Percentiles rank a stretch among this genome's conserved stretches.
Evolutionary conservation across 1,140 invertebrate genomes (phyloP).

Genomic region (Ericerus pela): DNA sequence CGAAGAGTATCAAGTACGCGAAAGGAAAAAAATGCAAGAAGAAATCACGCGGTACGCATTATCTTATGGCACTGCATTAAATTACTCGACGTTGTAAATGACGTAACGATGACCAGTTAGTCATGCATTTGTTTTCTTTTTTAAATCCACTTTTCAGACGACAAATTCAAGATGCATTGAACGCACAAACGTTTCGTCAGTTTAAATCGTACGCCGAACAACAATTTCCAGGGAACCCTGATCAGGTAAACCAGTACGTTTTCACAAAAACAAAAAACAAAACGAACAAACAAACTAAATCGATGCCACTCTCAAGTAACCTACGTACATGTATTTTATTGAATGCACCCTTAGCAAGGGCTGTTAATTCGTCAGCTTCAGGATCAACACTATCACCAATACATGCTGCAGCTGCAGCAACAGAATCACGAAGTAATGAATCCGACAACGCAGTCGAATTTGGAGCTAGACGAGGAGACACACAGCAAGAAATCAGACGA

Average conservation of each 20-base stretch:
- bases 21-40: slow-evolving; percentile 16
- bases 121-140: not conserved
- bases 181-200: slow-evolving; percentile 88
- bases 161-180: slow-evolving; percentile 88
- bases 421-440: slow-evolving; percentile 28
- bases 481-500: too few relatives aligned
- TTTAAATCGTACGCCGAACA: slow-evolving; percentile 90
- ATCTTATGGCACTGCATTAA: not conserved
- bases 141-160: slow-evolving; percentile 34
- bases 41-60: slow-evolving; percentile 9
- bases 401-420: slow-evolving; percentile 74
- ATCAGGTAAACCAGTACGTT: slow-evolving; percentile 40
- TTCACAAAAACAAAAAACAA: not conserved
- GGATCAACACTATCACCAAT: slow-evolving; percentile 95
- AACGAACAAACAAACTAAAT: too few relatives aligned
- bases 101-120: not conserved
- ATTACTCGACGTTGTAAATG: not conserved
- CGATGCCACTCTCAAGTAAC: not conserved
- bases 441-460: too few relatives aligned
- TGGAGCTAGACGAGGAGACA: too few relatives aligned
- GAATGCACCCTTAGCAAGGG: slow-evolving; percentile 51
- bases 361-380: slow-evolving; percentile 82
- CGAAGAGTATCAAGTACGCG: slow-evolving; percentile 23
- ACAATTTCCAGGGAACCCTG: slow-evolving; percentile 82
- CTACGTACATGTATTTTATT: not conserved